Conservation (phyloP, 2,888 invertebrate species). For the Gymnoscelis rufifasciata region DNA sequence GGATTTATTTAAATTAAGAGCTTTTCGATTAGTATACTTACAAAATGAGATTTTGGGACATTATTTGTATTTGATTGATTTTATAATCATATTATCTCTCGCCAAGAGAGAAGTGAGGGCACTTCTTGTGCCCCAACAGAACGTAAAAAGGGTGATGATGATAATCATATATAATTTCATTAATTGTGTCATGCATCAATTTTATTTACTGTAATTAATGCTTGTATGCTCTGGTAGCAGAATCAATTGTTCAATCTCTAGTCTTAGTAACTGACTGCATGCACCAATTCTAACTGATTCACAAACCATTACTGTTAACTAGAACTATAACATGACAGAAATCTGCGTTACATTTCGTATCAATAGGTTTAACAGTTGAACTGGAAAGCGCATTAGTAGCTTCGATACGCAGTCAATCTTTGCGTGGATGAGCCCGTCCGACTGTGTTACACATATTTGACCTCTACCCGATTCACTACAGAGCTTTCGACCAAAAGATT, state of each 20-base stretch:
- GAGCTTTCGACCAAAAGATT: not conserved
- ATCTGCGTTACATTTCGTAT: not conserved
- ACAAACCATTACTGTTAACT: too few species aligned
- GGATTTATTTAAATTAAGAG: conserved; percentile 63
- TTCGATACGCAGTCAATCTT: not conserved
- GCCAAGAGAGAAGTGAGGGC: too few species aligned
- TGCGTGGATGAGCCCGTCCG: not conserved
- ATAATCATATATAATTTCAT: too few species aligned
- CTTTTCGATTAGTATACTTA: conserved; percentile 75
- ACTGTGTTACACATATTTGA: not conserved
- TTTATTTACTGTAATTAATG: too few species aligned
- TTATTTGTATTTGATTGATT: conserved; percentile 70
- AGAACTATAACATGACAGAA: not conserved
- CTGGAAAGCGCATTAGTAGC: conserved; percentile 14
- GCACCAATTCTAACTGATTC: too few species aligned
- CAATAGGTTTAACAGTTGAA: conserved; percentile 3
- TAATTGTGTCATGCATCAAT: too few species aligned
- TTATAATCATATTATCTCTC: too few species aligned
- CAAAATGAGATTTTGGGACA: conserved; percentile 72
- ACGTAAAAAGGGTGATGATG: too few species aligned
- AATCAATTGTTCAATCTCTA: too few species aligned
- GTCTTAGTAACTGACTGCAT: too few species aligned
- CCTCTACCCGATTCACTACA: not conserved
- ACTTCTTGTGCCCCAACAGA: too few species aligned
- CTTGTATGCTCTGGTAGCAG: too few species aligned